Base-by-base conservation (phyloP, 2,113 vertebrate genomes). In the Motacilla alba region DNA sequence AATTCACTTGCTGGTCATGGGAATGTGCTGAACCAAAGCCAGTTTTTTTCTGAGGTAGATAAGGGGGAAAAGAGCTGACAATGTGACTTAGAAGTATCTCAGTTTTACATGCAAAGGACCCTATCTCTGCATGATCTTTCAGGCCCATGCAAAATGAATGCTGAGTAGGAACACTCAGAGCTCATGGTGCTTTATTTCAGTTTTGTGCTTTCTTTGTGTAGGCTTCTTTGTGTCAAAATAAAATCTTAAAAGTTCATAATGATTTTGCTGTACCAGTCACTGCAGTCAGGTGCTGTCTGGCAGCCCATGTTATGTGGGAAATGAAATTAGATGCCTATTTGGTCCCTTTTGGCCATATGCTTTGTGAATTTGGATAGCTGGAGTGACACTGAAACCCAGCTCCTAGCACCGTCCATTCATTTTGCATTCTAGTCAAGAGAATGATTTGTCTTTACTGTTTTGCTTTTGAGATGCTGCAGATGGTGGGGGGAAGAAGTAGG, bases 1-100 rank as follows among this genome's bases (percentile, higher is more conserved):
- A 89, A 90, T 87, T 92, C 62, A 26, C 33, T 89, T 72, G 59
- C 79, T 84, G 43, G 67, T 92, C 92, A 93, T 97, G 89, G 68
- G 96, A 96, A 95, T 31, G 41, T 63, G 60, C 55, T 69, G 56
- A 90, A 62, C 44, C 68, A 85, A 94, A 93, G 44, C 14, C 27
- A 39, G 9, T 20, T 76, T 78, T 76, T 56, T 72, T 49, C 35
- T 44, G 56, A 53, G 78, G 72, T 87, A 70, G 22, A 10, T 59
- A 76, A 75, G 15, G 30, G 44, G 6, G 3, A 11, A 44, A 60
- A 56, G 31, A 62, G 22, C 17, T 92, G 43, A 60, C 43, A 93
- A 15, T 7, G 18, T 82, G 83, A 44, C 46, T 62, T 69, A 76
- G 9, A 26, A 44, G 6, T 19, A 4, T 15, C 53, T 93, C 33